A percentile compares a stretch with the other conserved stretches of the same genome.
These are phyloP conservation scores for Tricholauxania praeusta DNA, from an alignment of 2,888 invertebrate species.

Conservation along the genomic window DNA sequence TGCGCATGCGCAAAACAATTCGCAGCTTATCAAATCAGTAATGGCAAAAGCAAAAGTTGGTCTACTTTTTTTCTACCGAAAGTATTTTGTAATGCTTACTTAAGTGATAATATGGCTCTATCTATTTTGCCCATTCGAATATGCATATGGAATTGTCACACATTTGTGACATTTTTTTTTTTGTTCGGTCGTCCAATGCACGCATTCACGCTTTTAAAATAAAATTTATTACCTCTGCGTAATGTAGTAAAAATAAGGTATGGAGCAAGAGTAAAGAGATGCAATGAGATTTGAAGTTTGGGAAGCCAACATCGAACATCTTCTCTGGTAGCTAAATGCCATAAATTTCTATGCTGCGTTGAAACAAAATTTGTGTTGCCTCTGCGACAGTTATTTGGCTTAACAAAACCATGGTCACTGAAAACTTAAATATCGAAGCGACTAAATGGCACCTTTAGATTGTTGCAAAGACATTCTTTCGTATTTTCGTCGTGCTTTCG, in stretches of 20 bases:
- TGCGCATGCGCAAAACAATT: background rate
- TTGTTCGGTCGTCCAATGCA: background rate
- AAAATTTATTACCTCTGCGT: slow-evolving; percentile 24
- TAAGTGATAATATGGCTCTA: background rate
- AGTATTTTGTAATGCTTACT: background rate
- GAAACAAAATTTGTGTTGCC: slow-evolving; percentile 30
- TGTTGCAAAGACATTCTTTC: slow-evolving; percentile 27
- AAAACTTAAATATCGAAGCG: slow-evolving; percentile 22
- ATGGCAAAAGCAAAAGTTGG: background rate
- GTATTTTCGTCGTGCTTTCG: too few relatives aligned
- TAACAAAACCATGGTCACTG: background rate
- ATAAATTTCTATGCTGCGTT: slow-evolving; percentile 57
- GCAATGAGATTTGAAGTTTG: too few relatives aligned
- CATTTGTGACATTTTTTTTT: background rate
- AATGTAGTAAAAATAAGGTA: slow-evolving; percentile 43
- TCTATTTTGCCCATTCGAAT: background rate
- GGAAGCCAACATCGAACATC: slow-evolving; percentile 44
- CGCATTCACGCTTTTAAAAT: slow-evolving; percentile 10
- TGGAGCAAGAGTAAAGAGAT: slow-evolving; percentile 37
- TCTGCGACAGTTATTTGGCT: slow-evolving; percentile 44
- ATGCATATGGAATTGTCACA: background rate
- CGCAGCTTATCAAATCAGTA: background rate
- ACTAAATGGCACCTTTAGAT: slow-evolving; percentile 31
- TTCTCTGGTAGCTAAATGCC: slow-evolving; percentile 57
- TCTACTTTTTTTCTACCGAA: background rate